Percentiles rank a stretch among this genome's conserved stretches.
phyloP scores from a whole-genome alignment of 2,113 vertebrate genomes.

The Tragelaphus imberbis region DNA sequence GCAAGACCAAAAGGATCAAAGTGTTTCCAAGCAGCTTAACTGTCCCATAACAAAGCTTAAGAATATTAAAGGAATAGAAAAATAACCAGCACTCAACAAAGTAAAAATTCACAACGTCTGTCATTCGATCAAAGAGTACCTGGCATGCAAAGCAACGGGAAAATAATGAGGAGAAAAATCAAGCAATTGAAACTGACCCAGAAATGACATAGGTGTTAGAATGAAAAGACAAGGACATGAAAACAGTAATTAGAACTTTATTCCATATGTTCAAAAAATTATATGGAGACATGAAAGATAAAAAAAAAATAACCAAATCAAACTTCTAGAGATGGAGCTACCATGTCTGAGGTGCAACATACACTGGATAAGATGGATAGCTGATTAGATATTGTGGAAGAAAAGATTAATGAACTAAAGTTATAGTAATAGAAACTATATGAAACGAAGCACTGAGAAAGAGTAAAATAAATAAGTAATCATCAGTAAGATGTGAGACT shows the following conservation, averaged over 20 bases:
- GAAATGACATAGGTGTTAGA: background rate
- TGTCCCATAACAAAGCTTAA: background rate
- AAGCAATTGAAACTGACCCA: background rate
- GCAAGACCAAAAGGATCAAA: background rate
- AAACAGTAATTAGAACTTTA: background rate
- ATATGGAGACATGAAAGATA: background rate
- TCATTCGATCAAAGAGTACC: background rate
- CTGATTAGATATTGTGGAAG: background rate
- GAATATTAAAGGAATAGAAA: background rate
- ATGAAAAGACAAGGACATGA: background rate
- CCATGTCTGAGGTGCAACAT: background rate
- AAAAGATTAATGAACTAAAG: background rate
- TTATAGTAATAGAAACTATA: background rate
- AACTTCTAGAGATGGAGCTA: background rate
- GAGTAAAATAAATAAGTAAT: background rate
- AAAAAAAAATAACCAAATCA: background rate
- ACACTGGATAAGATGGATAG: background rate
- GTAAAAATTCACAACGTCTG: background rate
- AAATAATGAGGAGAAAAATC: background rate
- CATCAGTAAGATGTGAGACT: background rate
- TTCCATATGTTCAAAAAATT: background rate
- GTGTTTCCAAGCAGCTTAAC: background rate
- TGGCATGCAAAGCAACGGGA: background rate
- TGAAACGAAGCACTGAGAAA: background rate
- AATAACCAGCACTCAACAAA: background rate